Percentiles rank a stretch among this genome's conserved stretches.
Evolutionary conservation across 2,888 invertebrate species (phyloP).

Genomic region (Phengaris arion): DNA sequence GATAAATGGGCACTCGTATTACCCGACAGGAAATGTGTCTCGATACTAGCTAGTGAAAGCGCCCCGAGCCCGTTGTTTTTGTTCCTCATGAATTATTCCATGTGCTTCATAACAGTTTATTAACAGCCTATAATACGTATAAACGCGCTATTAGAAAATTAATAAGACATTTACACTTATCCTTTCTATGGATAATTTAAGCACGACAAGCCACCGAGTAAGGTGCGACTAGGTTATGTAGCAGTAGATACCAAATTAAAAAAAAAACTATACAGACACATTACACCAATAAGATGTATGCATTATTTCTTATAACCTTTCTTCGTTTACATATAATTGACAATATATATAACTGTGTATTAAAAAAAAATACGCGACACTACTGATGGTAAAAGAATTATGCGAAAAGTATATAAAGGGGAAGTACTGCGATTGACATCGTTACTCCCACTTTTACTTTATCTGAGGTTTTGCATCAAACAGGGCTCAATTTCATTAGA

Average conservation of each 20-base stretch:
- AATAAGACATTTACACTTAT: constrained; percentile 22
- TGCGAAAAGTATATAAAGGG: not conserved
- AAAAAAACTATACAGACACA: not conserved
- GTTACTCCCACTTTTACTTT: not conserved
- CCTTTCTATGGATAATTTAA: constrained; percentile 14
- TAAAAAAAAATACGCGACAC: too few species aligned
- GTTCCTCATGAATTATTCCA: constrained; percentile 33
- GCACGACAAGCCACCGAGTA: not conserved
- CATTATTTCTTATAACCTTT: too few species aligned
- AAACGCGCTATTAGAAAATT: constrained; percentile 23
- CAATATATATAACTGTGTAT: too few species aligned
- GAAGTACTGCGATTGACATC: not conserved
- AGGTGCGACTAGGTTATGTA: not conserved
- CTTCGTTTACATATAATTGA: too few species aligned
- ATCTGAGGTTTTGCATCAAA: not conserved
- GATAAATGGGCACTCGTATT: constrained; percentile 21
- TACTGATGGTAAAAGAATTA: not conserved
- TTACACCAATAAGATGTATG: not conserved
- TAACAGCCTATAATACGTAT: constrained; percentile 24
- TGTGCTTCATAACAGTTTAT: constrained; percentile 26
- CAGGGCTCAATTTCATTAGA: not conserved
- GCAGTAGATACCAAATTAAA: not conserved
- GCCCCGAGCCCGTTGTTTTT: constrained; percentile 30
- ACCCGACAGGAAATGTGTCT: constrained; percentile 9
- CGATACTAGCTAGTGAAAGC: constrained; percentile 30